Base-by-base conservation (phyloP, 2,797 vertebrate genomes). In the Menidia menidia region DNA sequence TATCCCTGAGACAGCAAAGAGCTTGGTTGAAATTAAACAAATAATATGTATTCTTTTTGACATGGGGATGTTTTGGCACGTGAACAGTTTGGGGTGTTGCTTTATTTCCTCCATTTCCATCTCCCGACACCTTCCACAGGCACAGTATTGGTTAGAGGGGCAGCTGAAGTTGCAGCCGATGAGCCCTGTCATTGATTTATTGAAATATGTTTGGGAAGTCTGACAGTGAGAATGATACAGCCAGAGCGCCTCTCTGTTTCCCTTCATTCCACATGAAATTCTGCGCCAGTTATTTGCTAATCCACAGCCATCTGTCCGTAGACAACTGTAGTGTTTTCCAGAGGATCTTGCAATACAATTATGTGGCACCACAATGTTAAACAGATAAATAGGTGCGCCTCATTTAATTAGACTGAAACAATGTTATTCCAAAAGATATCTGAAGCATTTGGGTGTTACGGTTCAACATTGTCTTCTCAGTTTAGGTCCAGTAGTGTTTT, bases 401-500 rank as follows among this genome's bases (percentile, higher is more conserved):
- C 73, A 83, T 92, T 87, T 88, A 91, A 92, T 93, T 93, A 87
- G 87, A 90, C 81, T 79, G 78, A 91, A 94, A 90, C 86, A 92
- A 90, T 88, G 85, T 89, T 81, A 89, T 93, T 92, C 90, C 88
- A 92, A 83, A 91, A 87, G 87, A 88, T 92, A 92, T 90, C 88
- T 86, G 83, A 91, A 92, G 86, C 83, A 86, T 89, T 85, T 80
- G 71, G 76, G 75, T 81, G 88, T 91, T 87, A 89, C 75, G 78
- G 61, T 83, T 77, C 69, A 68, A 83, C 88, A 89, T 90, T 72
- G 81, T 90, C 86, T 83, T 90, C 83, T 88, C 70, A 67, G 65
- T 81, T 84, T 74, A 89, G 84, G 82, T 90, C 63, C 71, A 64
- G 67, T 25, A 25, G 68, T 80, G 78, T 39, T 64, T 75, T 81